A percentile compares a stretch with the other conserved stretches of the same genome.
Conservation (phyloP, 2,113 vertebrate species). For the Coptodon rendalli region DNA sequence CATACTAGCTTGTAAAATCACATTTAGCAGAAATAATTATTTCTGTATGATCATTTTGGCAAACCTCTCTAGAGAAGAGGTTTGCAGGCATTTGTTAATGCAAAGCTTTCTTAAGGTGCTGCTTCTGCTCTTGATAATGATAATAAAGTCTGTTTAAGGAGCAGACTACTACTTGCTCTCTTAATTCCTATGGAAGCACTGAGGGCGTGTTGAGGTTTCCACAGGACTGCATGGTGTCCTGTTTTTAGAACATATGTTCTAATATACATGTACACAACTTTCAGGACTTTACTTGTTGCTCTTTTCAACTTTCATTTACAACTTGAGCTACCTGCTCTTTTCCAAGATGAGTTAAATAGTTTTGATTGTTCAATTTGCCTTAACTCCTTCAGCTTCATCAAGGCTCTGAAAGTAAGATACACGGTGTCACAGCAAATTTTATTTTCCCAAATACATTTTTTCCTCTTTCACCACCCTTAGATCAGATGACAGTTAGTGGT, state of each 20-base stretch:
- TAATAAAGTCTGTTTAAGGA: neutral
- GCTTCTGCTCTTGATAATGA: neutral
- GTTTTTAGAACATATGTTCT: neutral
- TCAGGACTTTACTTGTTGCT: neutral
- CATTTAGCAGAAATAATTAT: neutral
- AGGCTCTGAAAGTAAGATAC: neutral
- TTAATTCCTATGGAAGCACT: neutral
- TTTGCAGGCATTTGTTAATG: neutral
- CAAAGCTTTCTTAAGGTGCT: neutral
- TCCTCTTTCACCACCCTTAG: neutral
- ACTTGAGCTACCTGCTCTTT: neutral
- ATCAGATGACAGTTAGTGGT: conserved; percentile 2
- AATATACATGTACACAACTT: neutral
- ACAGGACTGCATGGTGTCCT: neutral
- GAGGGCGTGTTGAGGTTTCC: neutral
- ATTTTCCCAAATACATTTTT: neutral
- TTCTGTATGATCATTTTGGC: neutral
- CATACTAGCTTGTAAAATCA: neutral
- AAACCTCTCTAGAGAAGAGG: neutral
- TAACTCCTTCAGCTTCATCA: neutral
- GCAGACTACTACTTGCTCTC: neutral
- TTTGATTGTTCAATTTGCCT: neutral
- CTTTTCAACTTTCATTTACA: neutral
- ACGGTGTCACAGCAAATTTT: neutral
- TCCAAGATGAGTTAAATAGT: neutral